Evolutionary conservation across 2,113 vertebrate species (phyloP).

Genomic region (Lanius ludovicianus): DNA sequence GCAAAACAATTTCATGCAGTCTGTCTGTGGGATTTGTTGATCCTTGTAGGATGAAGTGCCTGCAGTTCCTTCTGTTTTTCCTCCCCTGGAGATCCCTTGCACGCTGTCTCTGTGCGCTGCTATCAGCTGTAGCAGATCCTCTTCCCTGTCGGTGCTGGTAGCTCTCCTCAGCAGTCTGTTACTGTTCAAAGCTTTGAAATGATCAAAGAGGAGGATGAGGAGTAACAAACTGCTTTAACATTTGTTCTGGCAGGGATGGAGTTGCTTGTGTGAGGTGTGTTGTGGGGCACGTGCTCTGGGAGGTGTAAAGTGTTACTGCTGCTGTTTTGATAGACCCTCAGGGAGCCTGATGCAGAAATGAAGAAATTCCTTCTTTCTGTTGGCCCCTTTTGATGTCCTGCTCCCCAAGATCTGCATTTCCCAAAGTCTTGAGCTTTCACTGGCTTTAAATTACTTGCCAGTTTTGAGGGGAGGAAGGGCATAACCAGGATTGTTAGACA

Average conservation of each 20-base stretch:
- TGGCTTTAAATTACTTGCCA: background rate
- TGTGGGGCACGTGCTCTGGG: background rate
- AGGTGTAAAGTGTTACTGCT: background rate
- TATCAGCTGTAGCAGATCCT: background rate
- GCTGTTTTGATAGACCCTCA: background rate
- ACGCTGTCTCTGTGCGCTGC: rapidly evolving
- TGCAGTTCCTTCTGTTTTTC: background rate
- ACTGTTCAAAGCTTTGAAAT: background rate
- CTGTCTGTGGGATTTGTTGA: background rate
- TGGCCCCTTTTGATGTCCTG: rapidly evolving
- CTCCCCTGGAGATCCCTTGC: background rate
- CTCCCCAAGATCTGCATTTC: background rate
- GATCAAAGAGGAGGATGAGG: background rate
- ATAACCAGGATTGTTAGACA: background rate
- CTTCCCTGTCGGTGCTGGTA: background rate
- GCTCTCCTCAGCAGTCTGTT: background rate
- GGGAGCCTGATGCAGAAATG: background rate
- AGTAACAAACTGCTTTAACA: background rate
- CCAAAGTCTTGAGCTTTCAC: background rate
- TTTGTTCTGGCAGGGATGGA: background rate
- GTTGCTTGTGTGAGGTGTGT: background rate
- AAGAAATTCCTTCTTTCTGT: background rate
- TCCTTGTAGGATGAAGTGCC: background rate
- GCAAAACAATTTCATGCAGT: background rate
- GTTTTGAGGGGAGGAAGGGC: background rate